Conservation (phyloP, 1,140 invertebrate species). For the Cyrtorhinus lividipennis region DNA sequence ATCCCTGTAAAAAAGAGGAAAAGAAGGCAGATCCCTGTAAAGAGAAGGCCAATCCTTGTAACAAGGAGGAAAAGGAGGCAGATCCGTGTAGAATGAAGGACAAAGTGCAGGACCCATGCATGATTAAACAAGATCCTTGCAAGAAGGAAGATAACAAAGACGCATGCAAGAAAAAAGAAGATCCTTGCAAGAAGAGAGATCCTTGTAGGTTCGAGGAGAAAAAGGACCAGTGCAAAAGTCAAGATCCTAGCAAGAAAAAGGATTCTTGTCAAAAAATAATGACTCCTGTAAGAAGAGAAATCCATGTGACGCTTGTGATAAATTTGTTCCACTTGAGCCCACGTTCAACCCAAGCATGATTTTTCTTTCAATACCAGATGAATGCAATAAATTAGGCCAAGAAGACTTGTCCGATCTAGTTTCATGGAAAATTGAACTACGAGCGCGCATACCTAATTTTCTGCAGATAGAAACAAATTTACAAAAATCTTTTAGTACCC, state of each 20-base stretch:
- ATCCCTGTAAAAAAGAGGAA: slow-evolving; percentile 6
- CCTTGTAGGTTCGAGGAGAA: not conserved
- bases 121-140: slow-evolving; percentile 1
- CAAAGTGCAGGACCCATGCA: not conserved
- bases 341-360: too few species aligned
- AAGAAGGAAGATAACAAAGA: not conserved
- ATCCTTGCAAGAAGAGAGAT: slow-evolving; percentile 1
- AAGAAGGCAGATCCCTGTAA: slow-evolving; percentile 12
- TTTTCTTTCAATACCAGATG: too few species aligned
- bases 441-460: too few species aligned
- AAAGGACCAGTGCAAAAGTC: not conserved
- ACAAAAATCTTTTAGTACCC: too few species aligned
- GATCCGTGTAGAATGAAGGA: slow-evolving; percentile 9
- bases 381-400: too few species aligned
- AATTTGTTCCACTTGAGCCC: not conserved
- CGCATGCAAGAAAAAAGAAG: slow-evolving; percentile 7
- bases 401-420: too few species aligned
- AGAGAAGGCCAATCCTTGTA: slow-evolving; percentile 11
- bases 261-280: slow-evolving; percentile 1
- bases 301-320: not conserved
- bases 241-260: not conserved
- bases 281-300: not conserved
- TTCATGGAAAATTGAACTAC: too few species aligned
- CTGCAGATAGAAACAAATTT: too few species aligned
- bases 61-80: slow-evolving; percentile 11